Evolutionary conservation across 2,888 invertebrate genomes (phyloP), one percentile per base, ranked within the genome.

Genomic region (Melipona bicolor): DNA sequence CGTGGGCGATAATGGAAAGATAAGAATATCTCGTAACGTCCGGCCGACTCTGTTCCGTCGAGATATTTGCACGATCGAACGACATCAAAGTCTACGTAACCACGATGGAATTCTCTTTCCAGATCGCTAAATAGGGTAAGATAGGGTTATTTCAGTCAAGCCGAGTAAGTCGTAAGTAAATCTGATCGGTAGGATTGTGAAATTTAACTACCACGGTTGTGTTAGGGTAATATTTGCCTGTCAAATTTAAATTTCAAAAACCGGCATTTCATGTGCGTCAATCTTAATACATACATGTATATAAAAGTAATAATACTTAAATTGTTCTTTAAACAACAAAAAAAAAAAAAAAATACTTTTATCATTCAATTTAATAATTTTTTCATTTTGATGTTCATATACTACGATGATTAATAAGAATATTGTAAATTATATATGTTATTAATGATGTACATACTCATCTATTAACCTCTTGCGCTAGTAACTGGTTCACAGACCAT

Each of bases 1-100:
- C 84, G 84, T 81, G 78, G 85, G 80, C 76, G 84, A 75, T 77
- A 84, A 84, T 84, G 77, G 80, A 84, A 84, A 85, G 81, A 81
- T 84, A 84, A 85, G 85, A 84, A 85, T 80, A 84, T 83, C 79
- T 52, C 54, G 68, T 70, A n/a, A 54, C 68, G 59, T 27, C 24
- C 71, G n/a, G 6, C 11, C 24, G 73, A 21, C 54, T 54, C 21
- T 49, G 56, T 43, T 79, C 61, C 61, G 15, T 9, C 50, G 54
- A 61, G 36, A 62, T 62, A 71, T 76, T 74, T 74, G 59, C 67
- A 67, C 61, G 75, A 68, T 64, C 64, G 77, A 75, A 78, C 70
- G 84, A 78, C 84, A 81, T 73, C 81, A 73, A 49, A n/a, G 21
- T 3, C 65, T 32, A n/a, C 54, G 79, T 75, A 67, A 82, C 49